Evolutionary conservation across 2,797 vertebrate species (phyloP).

Genomic region (Spatula clypeata): DNA sequence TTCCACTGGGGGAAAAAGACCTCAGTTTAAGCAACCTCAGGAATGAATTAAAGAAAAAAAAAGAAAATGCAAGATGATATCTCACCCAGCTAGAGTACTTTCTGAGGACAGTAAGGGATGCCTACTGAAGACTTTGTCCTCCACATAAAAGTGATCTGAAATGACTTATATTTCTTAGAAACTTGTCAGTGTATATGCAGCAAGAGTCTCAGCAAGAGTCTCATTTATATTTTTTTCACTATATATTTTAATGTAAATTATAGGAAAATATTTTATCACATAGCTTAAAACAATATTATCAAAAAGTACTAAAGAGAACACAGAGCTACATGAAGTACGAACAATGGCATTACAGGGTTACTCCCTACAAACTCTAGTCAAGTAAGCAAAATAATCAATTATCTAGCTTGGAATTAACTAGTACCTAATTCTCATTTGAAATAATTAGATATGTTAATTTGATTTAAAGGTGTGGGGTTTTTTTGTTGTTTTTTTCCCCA

Average conservation of each 20-base stretch:
- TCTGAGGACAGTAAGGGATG: background rate
- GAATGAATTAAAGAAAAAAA: background rate
- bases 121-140: background rate
- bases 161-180: background rate
- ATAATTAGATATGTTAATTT: background rate
- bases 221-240: too few relatives aligned
- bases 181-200: background rate
- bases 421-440: background rate
- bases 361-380: background rate
- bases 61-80: background rate
- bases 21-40: background rate
- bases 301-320: background rate
- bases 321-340: background rate
- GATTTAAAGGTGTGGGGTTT: background rate
- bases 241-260: background rate
- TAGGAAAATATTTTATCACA: background rate
- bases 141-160: background rate
- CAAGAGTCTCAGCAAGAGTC: background rate
- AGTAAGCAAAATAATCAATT: background rate
- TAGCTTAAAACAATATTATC: background rate
- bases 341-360: background rate
- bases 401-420: background rate
- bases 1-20: background rate
- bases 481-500: background rate
- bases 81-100: fast-evolving